These are phyloP conservation scores for Chloroclystis v-ata DNA, from an alignment of 2,888 invertebrate genomes.

Conservation along the genomic window DNA sequence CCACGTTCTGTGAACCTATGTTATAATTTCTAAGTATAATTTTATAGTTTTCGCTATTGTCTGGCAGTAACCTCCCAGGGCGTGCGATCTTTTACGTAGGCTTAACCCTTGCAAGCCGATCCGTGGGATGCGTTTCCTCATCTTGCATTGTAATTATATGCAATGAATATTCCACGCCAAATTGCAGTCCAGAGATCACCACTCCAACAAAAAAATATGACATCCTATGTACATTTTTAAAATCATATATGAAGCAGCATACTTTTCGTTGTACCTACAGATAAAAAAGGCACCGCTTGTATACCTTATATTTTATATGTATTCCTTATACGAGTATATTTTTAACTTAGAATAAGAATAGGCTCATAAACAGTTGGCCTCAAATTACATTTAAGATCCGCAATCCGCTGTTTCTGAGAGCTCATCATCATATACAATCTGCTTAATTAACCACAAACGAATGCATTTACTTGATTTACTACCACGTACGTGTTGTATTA, in stretches of 20 bases:
- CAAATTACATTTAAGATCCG: conserved; percentile 6
- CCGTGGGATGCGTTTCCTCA: conserved; percentile 39
- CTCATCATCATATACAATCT: conserved; percentile 25
- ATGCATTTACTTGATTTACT: conserved; percentile 6
- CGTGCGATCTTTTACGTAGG: conserved; percentile 18
- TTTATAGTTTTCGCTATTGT: background rate
- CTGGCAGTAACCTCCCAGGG: conserved; percentile 4
- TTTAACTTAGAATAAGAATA: too few species aligned
- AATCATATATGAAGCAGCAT: too few species aligned
- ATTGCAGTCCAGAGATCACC: conserved; percentile 15
- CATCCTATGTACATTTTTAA: too few species aligned
- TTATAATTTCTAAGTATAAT: too few species aligned
- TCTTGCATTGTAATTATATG: conserved; percentile 40
- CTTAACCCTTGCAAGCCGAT: conserved; percentile 14
- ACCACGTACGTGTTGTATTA: background rate
- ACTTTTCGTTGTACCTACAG: too few species aligned
- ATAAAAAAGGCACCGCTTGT: too few species aligned
- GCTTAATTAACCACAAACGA: conserved; percentile 26
- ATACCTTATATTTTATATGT: too few species aligned
- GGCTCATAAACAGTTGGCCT: conserved; percentile 2
- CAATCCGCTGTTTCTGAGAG: conserved; percentile 13
- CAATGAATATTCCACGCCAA: conserved; percentile 37
- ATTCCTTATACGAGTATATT: too few species aligned
- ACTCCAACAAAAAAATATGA: background rate
- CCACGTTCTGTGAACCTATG: too few species aligned